phyloP scores from a whole-genome alignment of 1,140 invertebrate species.

The Drosophila lacertosa region DNA sequence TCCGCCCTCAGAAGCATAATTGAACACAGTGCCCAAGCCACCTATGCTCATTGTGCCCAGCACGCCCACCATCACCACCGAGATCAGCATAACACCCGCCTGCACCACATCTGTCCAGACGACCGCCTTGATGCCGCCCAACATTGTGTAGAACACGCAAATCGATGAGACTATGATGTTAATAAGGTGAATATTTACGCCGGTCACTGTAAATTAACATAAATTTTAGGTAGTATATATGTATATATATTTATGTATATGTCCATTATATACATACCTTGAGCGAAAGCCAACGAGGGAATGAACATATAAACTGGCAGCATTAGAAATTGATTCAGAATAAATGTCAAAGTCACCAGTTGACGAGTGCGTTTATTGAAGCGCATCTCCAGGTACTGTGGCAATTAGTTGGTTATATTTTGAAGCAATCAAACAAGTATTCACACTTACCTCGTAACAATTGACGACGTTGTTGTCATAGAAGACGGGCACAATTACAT shows the following conservation, averaged over 20 bases:
- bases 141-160: constrained; percentile 93
- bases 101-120: constrained; percentile 95
- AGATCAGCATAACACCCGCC: constrained; percentile 90
- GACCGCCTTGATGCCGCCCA: constrained; percentile 94
- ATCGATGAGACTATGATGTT: constrained; percentile 89
- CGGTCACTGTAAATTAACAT: constrained; percentile 87
- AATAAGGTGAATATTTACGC: constrained; percentile 89
- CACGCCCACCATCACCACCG: constrained; percentile 88
- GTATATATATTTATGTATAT: constrained; percentile 4
- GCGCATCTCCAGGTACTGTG: constrained; percentile 89
- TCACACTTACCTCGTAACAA: constrained; percentile 89
- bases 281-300: constrained; percentile 91
- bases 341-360: constrained; percentile 87
- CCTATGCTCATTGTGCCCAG: constrained; percentile 88
- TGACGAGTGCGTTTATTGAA: constrained; percentile 87
- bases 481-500: constrained; percentile 92
- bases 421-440: background rate
- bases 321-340: constrained; percentile 84
- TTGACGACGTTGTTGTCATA: constrained; percentile 92
- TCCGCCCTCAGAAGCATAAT: constrained; percentile 85
- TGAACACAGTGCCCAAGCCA: constrained; percentile 88
- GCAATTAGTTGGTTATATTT: background rate
- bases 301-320: constrained; percentile 84
- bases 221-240: constrained; percentile 11
- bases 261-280: constrained; percentile 85